A percentile compares a stretch with the other conserved stretches of the same genome.
Conservation (phyloP, 2,113 vertebrate species). For the Zosterops borbonicus region DNA sequence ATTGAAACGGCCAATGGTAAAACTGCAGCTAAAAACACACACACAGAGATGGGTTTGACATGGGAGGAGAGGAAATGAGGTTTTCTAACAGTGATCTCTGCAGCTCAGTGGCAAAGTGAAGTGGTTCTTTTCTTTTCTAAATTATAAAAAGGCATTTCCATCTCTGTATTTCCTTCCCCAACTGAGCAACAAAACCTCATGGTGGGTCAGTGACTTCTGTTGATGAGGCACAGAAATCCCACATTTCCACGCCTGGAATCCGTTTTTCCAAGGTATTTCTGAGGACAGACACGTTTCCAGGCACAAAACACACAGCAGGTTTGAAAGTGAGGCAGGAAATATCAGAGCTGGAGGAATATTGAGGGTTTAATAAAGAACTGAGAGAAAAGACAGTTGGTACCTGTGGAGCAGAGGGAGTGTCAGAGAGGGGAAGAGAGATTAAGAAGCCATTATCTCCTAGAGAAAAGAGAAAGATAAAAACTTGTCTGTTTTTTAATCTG, state of each 20-base stretch:
- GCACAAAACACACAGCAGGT: not conserved
- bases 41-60: not conserved
- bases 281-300: not conserved
- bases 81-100: not conserved
- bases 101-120: not conserved
- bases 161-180: not conserved
- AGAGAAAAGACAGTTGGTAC: conserved; percentile 26
- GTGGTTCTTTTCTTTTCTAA: not conserved
- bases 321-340: not conserved
- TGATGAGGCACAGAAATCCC: not conserved
- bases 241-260: not conserved
- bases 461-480: conserved; percentile 32
- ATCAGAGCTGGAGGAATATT: not conserved
- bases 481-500: not conserved
- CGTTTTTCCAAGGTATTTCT: not conserved
- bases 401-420: conserved; percentile 5
- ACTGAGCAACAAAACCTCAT: not conserved
- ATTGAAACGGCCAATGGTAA: not conserved
- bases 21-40: not conserved
- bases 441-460: conserved; percentile 40
- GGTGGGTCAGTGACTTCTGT: not conserved
- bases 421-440: conserved; percentile 30
- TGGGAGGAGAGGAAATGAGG: not conserved
- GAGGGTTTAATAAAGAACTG: not conserved
- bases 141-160: not conserved